These are phyloP conservation scores for Cheilosia soror DNA, from an alignment of 2,888 invertebrate species.

Conservation along the genomic window DNA sequence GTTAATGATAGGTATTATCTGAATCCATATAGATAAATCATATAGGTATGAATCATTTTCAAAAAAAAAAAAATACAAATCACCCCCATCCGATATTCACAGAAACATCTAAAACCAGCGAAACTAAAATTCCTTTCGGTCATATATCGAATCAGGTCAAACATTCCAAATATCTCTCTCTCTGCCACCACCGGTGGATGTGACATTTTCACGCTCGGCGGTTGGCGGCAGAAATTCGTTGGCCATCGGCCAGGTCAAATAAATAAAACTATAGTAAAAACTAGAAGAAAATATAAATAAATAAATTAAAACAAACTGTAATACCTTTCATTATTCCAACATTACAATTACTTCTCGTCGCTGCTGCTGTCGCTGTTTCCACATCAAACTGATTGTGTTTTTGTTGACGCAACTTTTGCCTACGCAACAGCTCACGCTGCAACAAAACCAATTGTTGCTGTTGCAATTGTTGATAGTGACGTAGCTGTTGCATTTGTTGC, in stretches of 20 bases:
- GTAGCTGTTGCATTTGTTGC: constrained; percentile 86
- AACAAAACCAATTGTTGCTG: constrained; percentile 83
- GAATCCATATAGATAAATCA: not conserved
- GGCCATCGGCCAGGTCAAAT: constrained; percentile 61
- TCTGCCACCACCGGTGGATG: constrained; percentile 36
- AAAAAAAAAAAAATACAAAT: not conserved
- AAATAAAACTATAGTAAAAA: not conserved
- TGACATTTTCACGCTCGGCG: constrained; percentile 26
- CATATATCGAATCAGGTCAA: constrained; percentile 62
- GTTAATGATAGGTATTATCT: not conserved
- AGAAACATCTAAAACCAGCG: not conserved
- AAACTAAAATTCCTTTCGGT: constrained; percentile 27
- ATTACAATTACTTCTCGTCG: constrained; percentile 61
- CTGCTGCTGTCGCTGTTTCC: constrained; percentile 32
- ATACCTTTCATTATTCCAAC: constrained; percentile 67
- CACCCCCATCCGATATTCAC: not conserved
- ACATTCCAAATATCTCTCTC: constrained; percentile 56
- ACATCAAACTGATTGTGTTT: constrained; percentile 55
- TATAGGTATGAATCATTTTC: not conserved
- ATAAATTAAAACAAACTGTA: constrained; percentile 39
- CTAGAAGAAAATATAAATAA: constrained; percentile 29
- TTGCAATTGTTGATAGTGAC: constrained; percentile 83
- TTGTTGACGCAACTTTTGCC: constrained; percentile 83
- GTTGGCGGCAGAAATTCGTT: constrained; percentile 42
- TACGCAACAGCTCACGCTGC: constrained; percentile 82